Conservation (phyloP, 2,888 invertebrate genomes). For the Escarpia spicata region DNA sequence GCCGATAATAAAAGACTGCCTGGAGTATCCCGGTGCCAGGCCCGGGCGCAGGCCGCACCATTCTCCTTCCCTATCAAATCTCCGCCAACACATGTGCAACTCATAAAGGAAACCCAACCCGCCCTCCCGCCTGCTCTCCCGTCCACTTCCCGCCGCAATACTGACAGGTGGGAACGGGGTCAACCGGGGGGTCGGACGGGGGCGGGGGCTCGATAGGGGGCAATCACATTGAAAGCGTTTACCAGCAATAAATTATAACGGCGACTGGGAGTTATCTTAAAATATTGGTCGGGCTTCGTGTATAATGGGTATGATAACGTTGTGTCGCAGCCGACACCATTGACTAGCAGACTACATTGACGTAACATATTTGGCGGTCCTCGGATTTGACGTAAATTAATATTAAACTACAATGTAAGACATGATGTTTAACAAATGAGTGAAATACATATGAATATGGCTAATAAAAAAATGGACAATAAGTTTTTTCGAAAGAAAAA, state of each 20-base stretch:
- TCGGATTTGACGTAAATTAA: too few relatives aligned
- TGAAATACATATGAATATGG: too few relatives aligned
- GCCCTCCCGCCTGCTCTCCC: neutral
- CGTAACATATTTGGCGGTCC: neutral
- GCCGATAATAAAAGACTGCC: neutral
- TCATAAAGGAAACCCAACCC: conserved; percentile 12
- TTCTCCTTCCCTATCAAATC: neutral
- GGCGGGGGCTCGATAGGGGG: neutral
- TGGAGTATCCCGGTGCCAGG: neutral
- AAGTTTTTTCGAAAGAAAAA: too few relatives aligned
- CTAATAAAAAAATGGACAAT: too few relatives aligned
- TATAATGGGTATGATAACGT: neutral
- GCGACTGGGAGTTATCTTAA: neutral
- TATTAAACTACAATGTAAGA: too few relatives aligned
- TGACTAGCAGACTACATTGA: neutral
- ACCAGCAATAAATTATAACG: neutral
- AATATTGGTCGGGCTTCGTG: neutral
- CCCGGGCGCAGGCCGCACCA: neutral
- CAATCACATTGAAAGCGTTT: conserved; percentile 5
- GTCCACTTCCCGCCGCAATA: neutral
- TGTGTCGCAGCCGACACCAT: neutral
- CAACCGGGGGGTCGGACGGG: neutral
- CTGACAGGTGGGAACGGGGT: conserved; percentile 5
- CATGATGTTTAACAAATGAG: too few relatives aligned
- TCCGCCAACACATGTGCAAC: neutral